Evolutionary conservation across 2,113 vertebrate genomes (phyloP), one percentile per base, ranked within the genome.

Genomic region (Cricetomys ansorgei): DNA sequence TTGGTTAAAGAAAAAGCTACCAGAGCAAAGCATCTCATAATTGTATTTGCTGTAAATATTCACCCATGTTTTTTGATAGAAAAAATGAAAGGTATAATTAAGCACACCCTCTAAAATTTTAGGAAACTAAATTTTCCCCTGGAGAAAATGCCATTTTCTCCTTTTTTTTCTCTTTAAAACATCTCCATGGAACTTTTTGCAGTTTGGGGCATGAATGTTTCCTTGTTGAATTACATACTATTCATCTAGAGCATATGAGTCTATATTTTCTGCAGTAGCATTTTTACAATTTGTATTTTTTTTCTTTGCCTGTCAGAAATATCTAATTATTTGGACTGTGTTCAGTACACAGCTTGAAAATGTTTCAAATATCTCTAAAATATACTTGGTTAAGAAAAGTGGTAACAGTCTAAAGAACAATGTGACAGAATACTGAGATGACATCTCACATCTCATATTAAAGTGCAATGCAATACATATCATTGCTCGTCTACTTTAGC

Each of bases 111-210:
- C 10, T 17, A 80, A 94, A 16, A 83, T 91, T 87, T 93, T 69
- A 87, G 55, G 62, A 12, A 90, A 84, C 80, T 88, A 40, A 94
- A 84, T 79, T n/a, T 27, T 96, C 92, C 40, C 80, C 91, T 85
- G 57, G 13, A 95, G 57, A 29, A 90, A 94, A 94, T 57, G 12
- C 21, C 69, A 76, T 81, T 93, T 93, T 85, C 37, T 48, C 37
- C 87, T 57, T 31, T 90, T 96, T 89, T 17, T 11, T 5, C 0
- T 89, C 34, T 92, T 94, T 88, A 80, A 59, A 95, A 84, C 23
- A 43, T 92, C 34, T 40, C 87, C 13, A 27, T 69, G 88, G 92
- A 72, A 31, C 3, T 88, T 94, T 93, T 50, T 27, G 40, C 23
- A 79, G n/a, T 87, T 83, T 62, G 62, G 53, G 62, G 55, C 21